Evolutionary conservation across 2,888 invertebrate genomes (phyloP).

Genomic region (Kuschelorhynchus macadamiae): DNA sequence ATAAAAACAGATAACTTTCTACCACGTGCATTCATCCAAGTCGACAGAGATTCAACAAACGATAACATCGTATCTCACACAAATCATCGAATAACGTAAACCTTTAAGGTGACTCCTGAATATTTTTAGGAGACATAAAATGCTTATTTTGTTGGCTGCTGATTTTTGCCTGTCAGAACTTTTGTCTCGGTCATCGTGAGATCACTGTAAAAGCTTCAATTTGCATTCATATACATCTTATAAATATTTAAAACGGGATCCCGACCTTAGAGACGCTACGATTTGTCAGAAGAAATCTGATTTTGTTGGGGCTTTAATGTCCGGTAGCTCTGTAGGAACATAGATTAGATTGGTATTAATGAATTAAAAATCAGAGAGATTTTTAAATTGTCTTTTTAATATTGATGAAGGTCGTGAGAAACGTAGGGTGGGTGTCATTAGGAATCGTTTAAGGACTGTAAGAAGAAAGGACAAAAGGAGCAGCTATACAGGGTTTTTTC

Average conservation of each 20-base stretch:
- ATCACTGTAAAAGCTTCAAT: slow-evolving; percentile 40
- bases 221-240: slow-evolving; percentile 37
- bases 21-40: not conserved
- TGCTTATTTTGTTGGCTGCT: slow-evolving; percentile 31
- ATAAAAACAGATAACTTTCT: too few species aligned
- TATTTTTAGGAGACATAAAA: slow-evolving; percentile 19
- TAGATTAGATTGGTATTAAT: slow-evolving; percentile 8
- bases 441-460: too few species aligned
- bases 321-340: not conserved
- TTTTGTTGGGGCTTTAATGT: not conserved
- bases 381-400: slow-evolving; percentile 8
- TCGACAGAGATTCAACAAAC: not conserved
- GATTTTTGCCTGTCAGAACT: slow-evolving; percentile 42
- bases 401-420: slow-evolving; percentile 22
- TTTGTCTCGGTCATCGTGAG: slow-evolving; percentile 29
- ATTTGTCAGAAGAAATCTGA: slow-evolving; percentile 6
- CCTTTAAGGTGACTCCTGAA: slow-evolving; percentile 19
- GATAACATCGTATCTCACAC: slow-evolving; percentile 38
- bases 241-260: slow-evolving; percentile 19
- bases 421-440: not conserved
- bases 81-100: slow-evolving; percentile 42
- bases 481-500: too few species aligned
- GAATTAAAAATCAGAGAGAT: slow-evolving; percentile 5
- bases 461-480: too few species aligned
- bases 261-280: slow-evolving; percentile 1